Base-by-base conservation (phyloP, 2,888 invertebrate species). In the Blera fallax region DNA sequence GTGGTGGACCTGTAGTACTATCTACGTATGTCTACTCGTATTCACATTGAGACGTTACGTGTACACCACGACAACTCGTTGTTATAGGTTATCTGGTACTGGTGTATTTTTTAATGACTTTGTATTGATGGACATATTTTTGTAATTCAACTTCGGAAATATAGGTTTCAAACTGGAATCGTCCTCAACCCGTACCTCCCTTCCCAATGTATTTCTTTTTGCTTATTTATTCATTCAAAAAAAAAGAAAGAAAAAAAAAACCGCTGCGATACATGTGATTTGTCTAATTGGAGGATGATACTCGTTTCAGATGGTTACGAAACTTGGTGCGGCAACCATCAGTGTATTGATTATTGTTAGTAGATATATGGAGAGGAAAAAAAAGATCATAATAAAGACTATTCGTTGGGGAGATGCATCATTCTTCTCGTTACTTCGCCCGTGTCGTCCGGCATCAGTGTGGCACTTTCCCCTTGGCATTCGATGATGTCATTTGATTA, bases 401-500 rank as follows among this genome's bases (percentile, higher is more conserved):
- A 34, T 45, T 32, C 24, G 32, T 27, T 16, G n/a, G 11, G 37
- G 27, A 74, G 74, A 76, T 84, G 79, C 84, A 84, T 74, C 43
- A 70, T 58, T 74, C 48, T 56, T 43, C 45, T 78, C 40, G 50
- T 79, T 62, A 37, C 50, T 69, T 69, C 58, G 45, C 29, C 43
- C 37, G 64, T 76, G 54, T 48, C 37, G 56, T 58, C 52, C 37
- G 58, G 56, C 73, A 80, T 62, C 45, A 8, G 60, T 54, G 37
- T 64, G 58, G 54, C 43, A 80, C 72, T 85, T 85, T 85, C 72
- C 65, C 81, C 85, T 72, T 81, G 76, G 72, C 81, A 85, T 81
- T 81, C 76, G 81, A 77, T 85, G 85, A 85, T 85, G 85, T 85
- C 85, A 85, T 81, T 81, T 81, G 81, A 77, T 81, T 81, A 77